phyloP scores from a whole-genome alignment of 2,888 invertebrate genomes.

The Cantharis rufa region DNA sequence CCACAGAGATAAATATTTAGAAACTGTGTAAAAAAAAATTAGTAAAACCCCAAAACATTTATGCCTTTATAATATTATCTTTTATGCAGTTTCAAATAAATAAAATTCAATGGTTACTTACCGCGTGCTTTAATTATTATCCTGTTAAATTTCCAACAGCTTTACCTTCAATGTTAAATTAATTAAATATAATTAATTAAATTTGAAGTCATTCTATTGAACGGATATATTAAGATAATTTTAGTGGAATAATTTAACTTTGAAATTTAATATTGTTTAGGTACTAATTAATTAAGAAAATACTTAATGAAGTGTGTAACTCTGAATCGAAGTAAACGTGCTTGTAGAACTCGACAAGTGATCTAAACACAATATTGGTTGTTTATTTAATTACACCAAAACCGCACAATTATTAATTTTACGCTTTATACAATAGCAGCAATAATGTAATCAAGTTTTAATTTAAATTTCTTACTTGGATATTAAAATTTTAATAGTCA shows the following conservation, averaged over 20 bases:
- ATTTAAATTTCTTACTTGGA: background rate
- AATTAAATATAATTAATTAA: conserved; percentile 6
- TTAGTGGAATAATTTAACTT: background rate
- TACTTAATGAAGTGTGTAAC: conserved; percentile 24
- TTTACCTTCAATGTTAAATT: background rate
- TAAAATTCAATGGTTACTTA: background rate
- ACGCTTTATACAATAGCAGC: conserved; percentile 9
- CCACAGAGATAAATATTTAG: background rate
- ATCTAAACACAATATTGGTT: conserved; percentile 19
- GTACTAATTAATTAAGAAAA: conserved; percentile 27
- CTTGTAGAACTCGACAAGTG: conserved; percentile 23
- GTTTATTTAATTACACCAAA: conserved; percentile 25
- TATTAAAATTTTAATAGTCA: background rate
- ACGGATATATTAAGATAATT: conserved; percentile 1
- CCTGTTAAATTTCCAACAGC: background rate
- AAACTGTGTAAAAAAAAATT: background rate
- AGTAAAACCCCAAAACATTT: background rate
- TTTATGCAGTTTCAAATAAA: background rate
- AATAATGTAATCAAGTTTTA: background rate
- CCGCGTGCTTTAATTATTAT: background rate
- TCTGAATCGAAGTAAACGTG: conserved; percentile 26
- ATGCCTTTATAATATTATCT: background rate
- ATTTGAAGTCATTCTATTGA: background rate
- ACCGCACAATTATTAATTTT: conserved; percentile 22
- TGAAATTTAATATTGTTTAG: conserved; percentile 1